Percentiles rank a stretch among this genome's conserved stretches.
These are phyloP conservation scores for Hoplias malabaricus DNA, from an alignment of 2,113 vertebrate genomes.

Conservation along the genomic window DNA sequence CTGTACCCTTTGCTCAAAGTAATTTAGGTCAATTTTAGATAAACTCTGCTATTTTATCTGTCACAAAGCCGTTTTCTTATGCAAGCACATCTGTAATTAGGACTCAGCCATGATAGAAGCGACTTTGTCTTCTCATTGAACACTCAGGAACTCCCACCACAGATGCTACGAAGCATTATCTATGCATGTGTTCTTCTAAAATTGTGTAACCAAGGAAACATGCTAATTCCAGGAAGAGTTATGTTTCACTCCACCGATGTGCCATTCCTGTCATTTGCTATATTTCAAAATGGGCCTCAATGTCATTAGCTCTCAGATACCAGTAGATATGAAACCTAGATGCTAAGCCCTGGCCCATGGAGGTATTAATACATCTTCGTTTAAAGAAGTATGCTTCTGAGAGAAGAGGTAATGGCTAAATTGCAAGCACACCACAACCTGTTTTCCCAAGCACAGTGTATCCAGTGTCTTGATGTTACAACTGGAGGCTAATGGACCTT, in stretches of 20 bases:
- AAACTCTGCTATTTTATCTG: background rate
- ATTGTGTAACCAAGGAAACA: background rate
- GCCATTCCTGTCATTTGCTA: background rate
- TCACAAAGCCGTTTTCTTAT: background rate
- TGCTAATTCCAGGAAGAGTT: background rate
- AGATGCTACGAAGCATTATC: background rate
- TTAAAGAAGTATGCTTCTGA: background rate
- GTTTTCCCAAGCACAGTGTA: background rate
- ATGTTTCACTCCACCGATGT: background rate
- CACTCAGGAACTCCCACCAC: background rate
- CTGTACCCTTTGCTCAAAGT: background rate
- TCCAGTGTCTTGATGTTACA: background rate
- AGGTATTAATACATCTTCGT: too few species aligned
- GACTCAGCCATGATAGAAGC: background rate
- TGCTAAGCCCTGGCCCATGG: background rate
- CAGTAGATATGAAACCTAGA: background rate
- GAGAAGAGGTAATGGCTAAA: background rate
- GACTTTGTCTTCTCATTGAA: background rate
- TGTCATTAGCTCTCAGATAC: background rate
- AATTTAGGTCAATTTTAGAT: background rate
- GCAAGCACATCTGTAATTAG: background rate
- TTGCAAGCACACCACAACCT: slow-evolving; percentile 7
- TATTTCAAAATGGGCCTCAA: background rate
- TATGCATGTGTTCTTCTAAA: background rate
- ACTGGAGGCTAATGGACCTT: slow-evolving; percentile 2